These are phyloP conservation scores for Lasioglossum zephyrum DNA, from an alignment of 2,888 invertebrate species.

Conservation along the genomic window DNA sequence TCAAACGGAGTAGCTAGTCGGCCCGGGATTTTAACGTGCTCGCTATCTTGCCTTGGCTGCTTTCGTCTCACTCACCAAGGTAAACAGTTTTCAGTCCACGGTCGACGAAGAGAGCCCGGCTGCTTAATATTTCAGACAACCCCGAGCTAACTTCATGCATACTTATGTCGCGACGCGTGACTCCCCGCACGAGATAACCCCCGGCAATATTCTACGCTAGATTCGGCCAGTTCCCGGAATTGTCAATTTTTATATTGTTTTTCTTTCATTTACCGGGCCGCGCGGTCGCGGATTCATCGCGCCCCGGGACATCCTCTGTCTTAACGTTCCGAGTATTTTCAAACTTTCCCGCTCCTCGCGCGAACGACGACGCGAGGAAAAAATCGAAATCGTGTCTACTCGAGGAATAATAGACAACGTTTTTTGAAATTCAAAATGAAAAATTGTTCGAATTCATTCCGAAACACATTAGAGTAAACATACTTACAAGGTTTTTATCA, in stretches of 20 bases:
- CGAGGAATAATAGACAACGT: neutral
- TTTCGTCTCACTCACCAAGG: conserved; percentile 56
- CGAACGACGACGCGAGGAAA: neutral
- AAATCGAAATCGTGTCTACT: neutral
- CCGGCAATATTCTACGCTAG: conserved; percentile 39
- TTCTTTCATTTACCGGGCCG: conserved; percentile 35
- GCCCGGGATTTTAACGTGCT: conserved; percentile 59
- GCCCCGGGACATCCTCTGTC: neutral
- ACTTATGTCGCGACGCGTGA: conserved; percentile 74
- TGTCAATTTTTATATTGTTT: conserved; percentile 45
- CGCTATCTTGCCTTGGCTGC: conserved; percentile 19
- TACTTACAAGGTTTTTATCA: too few relatives aligned
- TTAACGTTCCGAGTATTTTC: neutral
- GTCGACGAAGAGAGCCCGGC: conserved; percentile 63
- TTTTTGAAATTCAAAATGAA: too few relatives aligned
- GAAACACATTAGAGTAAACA: neutral
- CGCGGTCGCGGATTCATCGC: neutral
- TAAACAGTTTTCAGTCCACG: conserved; percentile 71
- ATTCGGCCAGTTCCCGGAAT: conserved; percentile 32
- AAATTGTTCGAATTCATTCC: too few relatives aligned
- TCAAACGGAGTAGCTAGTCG: conserved; percentile 76
- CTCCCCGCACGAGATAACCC: conserved; percentile 57
- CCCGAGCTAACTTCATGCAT: conserved; percentile 78
- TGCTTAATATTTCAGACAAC: conserved; percentile 80
- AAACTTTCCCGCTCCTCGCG: neutral